Percentiles rank a stretch among this genome's conserved stretches.
Evolutionary conservation across 2,888 invertebrate species (phyloP).

Genomic region (Amphipoea lucens): DNA sequence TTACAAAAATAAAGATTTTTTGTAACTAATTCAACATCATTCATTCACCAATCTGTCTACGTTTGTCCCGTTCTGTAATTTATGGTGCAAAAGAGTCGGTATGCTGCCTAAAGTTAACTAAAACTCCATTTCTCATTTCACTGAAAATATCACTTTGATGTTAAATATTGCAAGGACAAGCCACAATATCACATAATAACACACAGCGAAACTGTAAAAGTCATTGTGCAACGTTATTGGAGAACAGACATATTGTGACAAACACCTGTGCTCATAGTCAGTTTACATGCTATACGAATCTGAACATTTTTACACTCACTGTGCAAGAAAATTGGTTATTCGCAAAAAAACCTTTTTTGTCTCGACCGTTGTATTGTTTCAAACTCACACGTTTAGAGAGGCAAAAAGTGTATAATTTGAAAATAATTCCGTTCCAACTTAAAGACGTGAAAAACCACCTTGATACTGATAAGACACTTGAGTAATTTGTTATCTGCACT

Average conservation of each 20-base stretch:
- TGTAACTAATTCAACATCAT: not conserved
- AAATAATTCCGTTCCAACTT: conserved; percentile 9
- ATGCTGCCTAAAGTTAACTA: not conserved
- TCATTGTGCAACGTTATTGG: conserved; percentile 46
- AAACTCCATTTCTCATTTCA: conserved; percentile 12
- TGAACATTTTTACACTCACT: conserved; percentile 37
- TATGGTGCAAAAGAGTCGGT: not conserved
- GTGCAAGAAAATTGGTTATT: conserved; percentile 47
- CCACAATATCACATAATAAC: conserved; percentile 25
- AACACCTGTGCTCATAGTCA: conserved; percentile 34
- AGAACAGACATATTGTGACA: conserved; percentile 38
- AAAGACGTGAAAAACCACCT: not conserved
- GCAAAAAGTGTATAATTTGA: conserved; percentile 25
- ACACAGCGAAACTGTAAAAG: conserved; percentile 18
- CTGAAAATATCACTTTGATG: conserved; percentile 15
- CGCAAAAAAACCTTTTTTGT: conserved; percentile 13
- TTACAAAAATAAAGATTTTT: not conserved
- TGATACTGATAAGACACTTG: not conserved
- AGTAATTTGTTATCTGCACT: not conserved
- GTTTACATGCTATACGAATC: conserved; percentile 9
- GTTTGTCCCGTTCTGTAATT: not conserved
- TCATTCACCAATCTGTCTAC: not conserved
- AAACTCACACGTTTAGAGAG: conserved; percentile 32
- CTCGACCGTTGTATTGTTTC: conserved; percentile 23
- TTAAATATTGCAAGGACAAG: conserved; percentile 7